phyloP scores from a whole-genome alignment of 64 coral and sea anemone genomes.

The Porites australiensis region DNA sequence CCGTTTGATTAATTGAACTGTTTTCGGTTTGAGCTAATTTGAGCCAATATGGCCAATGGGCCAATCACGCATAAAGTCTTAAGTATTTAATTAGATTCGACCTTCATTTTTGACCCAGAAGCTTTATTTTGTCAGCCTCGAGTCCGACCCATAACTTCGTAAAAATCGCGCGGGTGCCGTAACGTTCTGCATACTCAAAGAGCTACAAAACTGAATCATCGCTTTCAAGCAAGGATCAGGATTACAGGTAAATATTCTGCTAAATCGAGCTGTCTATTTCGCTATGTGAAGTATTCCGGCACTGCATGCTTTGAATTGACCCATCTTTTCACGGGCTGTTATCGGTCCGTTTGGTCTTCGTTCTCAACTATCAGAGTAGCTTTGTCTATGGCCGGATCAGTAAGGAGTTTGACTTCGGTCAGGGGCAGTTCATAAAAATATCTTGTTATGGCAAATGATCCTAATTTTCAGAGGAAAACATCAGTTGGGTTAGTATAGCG shows the following conservation, averaged over 20 bases:
- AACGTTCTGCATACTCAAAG: neutral
- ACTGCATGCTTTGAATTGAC: neutral
- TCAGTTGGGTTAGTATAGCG: neutral
- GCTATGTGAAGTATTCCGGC: neutral
- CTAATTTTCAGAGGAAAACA: neutral
- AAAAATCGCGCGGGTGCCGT: neutral
- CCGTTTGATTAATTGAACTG: conserved; percentile 4
- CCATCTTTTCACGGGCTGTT: neutral
- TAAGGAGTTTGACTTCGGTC: neutral
- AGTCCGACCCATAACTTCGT: no score
- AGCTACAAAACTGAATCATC: neutral
- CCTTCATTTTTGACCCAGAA: no score
- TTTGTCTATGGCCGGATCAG: neutral
- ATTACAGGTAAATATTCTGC: conserved; percentile 1
- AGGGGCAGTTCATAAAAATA: neutral
- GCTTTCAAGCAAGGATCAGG: neutral
- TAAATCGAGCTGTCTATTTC: neutral
- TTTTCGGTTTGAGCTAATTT: neutral
- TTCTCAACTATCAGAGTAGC: conserved; percentile 1
- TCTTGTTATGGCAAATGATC: neutral
- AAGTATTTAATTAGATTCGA: conserved; percentile 9
- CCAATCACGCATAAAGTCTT: neutral
- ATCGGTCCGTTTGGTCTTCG: neutral
- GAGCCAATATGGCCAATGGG: neutral
- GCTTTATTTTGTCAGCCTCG: no score